Evolutionary conservation across 2,113 vertebrate species (phyloP).

Genomic region (Quiscalus mexicanus): DNA sequence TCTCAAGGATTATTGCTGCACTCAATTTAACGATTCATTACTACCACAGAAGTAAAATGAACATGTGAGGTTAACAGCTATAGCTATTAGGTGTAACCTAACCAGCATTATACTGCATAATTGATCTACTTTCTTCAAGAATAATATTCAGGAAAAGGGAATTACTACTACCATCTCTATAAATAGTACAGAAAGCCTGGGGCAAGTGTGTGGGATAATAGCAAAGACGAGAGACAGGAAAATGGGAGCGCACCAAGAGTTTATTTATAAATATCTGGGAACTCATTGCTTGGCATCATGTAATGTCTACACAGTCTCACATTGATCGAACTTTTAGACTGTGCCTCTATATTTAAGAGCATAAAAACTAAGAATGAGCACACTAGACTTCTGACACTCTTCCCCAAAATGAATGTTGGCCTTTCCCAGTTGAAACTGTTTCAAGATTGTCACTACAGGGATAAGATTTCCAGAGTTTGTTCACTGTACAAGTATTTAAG

Average conservation of each 20-base stretch:
- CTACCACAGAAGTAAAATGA: constrained; percentile 24
- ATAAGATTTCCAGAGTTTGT: constrained; percentile 3
- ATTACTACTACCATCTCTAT: neutral
- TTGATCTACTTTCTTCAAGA: constrained; percentile 33
- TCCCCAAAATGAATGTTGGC: neutral
- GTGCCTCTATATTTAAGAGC: neutral
- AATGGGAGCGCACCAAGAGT: neutral
- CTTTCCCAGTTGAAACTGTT: constrained; percentile 27
- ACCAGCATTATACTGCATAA: neutral
- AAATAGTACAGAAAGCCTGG: constrained; percentile 8
- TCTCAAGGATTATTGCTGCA: constrained; percentile 2
- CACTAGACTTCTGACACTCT: neutral
- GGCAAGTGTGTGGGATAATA: constrained; percentile 3
- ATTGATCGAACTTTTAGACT: neutral
- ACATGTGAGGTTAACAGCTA: constrained; percentile 9
- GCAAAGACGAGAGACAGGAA: constrained; percentile 20
- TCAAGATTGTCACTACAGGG: neutral
- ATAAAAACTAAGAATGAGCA: constrained; percentile 15
- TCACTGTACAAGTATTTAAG: neutral
- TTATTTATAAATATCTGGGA: constrained; percentile 51
- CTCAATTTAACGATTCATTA: neutral
- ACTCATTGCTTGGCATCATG: neutral
- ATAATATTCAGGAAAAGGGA: neutral
- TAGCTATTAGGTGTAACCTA: constrained; percentile 5
- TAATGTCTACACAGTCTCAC: neutral